These are phyloP conservation scores for Enoplosus armatus DNA, from an alignment of 2,797 vertebrate species.

Conservation along the genomic window DNA sequence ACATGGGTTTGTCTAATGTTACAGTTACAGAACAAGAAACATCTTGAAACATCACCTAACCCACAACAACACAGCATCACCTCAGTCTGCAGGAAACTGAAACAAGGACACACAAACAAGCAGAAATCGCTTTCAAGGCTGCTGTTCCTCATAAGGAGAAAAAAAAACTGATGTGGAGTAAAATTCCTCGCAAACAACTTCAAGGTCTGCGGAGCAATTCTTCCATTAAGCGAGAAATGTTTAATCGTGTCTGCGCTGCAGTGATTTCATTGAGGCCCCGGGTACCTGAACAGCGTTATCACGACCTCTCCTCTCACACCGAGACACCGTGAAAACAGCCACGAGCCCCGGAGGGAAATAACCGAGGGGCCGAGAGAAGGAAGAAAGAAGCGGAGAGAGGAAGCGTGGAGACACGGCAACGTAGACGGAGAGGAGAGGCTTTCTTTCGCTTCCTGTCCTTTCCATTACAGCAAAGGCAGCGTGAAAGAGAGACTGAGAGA, in stretches of 20 bases:
- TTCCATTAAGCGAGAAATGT: constrained; percentile 40
- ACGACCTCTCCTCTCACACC: background rate
- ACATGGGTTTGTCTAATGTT: background rate
- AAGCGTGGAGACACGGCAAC: background rate
- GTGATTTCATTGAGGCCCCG: constrained; percentile 47
- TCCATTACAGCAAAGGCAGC: constrained; percentile 2
- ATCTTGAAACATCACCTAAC: background rate
- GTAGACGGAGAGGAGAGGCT: background rate
- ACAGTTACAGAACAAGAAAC: background rate
- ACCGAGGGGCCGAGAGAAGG: constrained; percentile 7
- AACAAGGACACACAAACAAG: background rate
- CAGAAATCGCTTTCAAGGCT: background rate
- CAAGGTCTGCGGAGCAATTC: constrained; percentile 46
- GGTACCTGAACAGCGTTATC: constrained; percentile 39
- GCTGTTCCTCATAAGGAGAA: constrained; percentile 2
- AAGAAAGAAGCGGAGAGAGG: background rate
- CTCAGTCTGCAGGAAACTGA: background rate
- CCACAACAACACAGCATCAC: background rate
- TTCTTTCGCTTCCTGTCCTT: constrained; percentile 15
- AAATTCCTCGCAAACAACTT: constrained; percentile 31
- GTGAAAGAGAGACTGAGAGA: constrained; percentile 11
- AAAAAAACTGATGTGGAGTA: background rate
- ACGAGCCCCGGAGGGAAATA: constrained; percentile 29
- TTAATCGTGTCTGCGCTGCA: constrained; percentile 42
- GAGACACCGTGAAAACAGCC: constrained; percentile 21